Conservation (phyloP, 1,140 invertebrate species). For the Acromyrmex charruanus region DNA sequence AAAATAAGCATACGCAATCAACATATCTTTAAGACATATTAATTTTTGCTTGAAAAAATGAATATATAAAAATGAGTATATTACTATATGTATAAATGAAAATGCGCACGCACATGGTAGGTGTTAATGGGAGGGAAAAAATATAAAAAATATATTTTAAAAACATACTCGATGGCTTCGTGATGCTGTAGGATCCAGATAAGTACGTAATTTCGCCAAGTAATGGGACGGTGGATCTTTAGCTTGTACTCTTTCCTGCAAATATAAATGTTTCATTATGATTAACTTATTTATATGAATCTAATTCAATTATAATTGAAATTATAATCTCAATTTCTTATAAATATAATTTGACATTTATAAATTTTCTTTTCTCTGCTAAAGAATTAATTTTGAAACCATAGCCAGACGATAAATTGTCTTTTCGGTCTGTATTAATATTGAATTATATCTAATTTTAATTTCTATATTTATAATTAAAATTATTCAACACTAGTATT, state of each 20-base stretch:
- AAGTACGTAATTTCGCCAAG: slow-evolving; percentile 96
- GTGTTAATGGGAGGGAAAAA: not conserved
- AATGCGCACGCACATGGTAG: too few species aligned
- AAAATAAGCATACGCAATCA: not conserved
- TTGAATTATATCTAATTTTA: too few species aligned
- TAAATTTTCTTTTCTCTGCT: too few species aligned
- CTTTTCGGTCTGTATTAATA: too few species aligned
- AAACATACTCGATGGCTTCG: slow-evolving; percentile 95
- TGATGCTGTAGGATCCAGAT: slow-evolving; percentile 98
- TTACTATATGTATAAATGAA: not conserved
- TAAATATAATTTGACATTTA: too few species aligned
- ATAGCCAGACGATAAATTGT: too few species aligned
- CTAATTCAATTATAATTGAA: not conserved
- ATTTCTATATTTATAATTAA: too few species aligned
- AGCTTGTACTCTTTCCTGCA: slow-evolving; percentile 97
- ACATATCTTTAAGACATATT: not conserved
- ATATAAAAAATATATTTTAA: slow-evolving; percentile 40
- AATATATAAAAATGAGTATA: not conserved
- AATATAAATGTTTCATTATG: slow-evolving; percentile 70
- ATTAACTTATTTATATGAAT: not conserved
- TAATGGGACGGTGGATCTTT: slow-evolving; percentile 98
- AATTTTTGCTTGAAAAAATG: not conserved
- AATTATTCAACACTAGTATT: too few species aligned
- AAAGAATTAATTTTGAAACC: too few species aligned
- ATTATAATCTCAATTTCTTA: not conserved